These are phyloP conservation scores for Ochotona princeps DNA, from an alignment of 2,113 vertebrate species.

Conservation along the genomic window DNA sequence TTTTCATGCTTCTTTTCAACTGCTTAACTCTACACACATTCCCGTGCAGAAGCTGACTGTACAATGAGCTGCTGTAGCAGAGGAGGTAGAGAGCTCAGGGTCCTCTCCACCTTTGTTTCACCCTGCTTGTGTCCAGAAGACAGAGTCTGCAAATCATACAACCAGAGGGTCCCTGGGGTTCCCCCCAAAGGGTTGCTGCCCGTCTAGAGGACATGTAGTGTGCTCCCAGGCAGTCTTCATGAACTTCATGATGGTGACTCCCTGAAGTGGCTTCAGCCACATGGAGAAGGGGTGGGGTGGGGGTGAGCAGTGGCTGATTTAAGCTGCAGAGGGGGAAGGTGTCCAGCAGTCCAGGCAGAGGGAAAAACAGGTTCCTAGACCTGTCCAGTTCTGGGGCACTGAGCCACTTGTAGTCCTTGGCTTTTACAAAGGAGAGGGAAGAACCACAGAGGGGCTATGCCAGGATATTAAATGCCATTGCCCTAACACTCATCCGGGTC, in stretches of 20 bases:
- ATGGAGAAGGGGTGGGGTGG: background rate
- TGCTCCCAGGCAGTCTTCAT: background rate
- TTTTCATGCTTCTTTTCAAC: background rate
- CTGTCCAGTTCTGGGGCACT: background rate
- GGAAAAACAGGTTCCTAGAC: background rate
- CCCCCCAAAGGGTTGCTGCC: background rate
- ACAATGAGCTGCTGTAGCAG: background rate
- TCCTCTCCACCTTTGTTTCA: background rate
- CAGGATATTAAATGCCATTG: background rate
- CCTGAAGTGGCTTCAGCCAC: background rate
- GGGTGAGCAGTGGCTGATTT: background rate
- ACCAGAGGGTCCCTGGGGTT: background rate
- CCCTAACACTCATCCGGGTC: background rate
- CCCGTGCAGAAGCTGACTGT: background rate
- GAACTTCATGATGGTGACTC: background rate
- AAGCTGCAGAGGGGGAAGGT: background rate
- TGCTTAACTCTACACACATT: background rate
- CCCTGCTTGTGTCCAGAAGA: background rate
- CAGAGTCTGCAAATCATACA: background rate
- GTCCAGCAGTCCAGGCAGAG: background rate
- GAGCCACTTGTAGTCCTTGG: background rate
- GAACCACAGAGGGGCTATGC: background rate
- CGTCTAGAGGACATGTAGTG: background rate
- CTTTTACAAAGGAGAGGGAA: background rate
- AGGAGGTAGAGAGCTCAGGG: background rate